Conservation (phyloP, 2,888 invertebrate species). For the Ormyrus thymus region DNA sequence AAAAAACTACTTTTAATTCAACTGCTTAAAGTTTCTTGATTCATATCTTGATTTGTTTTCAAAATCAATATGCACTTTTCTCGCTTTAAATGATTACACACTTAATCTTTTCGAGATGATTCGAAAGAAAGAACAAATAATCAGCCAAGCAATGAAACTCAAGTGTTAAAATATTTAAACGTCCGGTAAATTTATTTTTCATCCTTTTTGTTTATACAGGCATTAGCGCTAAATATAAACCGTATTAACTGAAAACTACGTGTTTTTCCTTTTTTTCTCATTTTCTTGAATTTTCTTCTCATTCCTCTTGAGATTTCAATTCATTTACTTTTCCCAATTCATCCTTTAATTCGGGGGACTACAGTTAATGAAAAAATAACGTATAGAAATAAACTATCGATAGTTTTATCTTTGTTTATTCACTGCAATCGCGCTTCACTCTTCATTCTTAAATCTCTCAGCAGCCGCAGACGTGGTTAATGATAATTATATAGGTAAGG, state of each 20-base stretch:
- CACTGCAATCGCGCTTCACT: conserved; percentile 3
- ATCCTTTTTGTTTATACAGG: conserved; percentile 54
- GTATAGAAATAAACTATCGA: conserved; percentile 73
- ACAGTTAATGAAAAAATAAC: conserved; percentile 70
- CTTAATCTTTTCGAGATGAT: no score
- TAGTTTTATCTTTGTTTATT: conserved; percentile 58
- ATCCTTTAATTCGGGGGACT: conserved; percentile 63
- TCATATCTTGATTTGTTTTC: neutral
- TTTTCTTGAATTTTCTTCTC: conserved; percentile 7
- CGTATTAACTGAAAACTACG: conserved; percentile 51
- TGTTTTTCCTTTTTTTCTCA: conserved; percentile 31
- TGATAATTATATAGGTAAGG: conserved; percentile 17
- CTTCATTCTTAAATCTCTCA: conserved; percentile 16
- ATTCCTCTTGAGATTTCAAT: neutral
- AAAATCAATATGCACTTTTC: neutral
- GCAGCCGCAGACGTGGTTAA: conserved; percentile 30
- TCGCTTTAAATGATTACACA: no score
- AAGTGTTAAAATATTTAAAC: conserved; percentile 52
- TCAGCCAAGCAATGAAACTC: conserved; percentile 24
- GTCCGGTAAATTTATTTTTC: conserved; percentile 55
- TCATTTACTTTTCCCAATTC: conserved; percentile 60
- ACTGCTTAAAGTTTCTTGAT: no score
- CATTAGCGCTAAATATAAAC: conserved; percentile 52
- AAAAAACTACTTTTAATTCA: no score
- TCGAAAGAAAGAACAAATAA: no score